A percentile compares a stretch with the other conserved stretches of the same genome.
Conservation (phyloP, 2,888 invertebrate genomes). For the Macrostomum cliftonense region DNA sequence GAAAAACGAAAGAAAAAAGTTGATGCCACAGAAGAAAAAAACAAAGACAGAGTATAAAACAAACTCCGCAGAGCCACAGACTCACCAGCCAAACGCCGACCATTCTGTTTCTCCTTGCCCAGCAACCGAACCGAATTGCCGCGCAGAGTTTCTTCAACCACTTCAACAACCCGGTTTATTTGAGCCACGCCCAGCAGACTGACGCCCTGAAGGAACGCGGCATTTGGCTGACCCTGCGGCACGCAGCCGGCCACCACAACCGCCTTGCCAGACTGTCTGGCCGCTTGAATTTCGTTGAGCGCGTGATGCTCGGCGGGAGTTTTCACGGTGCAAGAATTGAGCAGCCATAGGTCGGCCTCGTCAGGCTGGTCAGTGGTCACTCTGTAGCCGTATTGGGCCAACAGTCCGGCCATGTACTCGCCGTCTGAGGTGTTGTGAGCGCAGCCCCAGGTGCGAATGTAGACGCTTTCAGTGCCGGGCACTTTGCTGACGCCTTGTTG, state of each 20-base stretch:
- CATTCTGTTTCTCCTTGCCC: slow-evolving; percentile 34
- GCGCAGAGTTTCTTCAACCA: slow-evolving; percentile 89
- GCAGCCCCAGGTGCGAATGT: slow-evolving; percentile 88
- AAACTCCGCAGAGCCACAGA: too few relatives aligned
- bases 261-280: slow-evolving; percentile 53
- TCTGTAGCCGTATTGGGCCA: slow-evolving; percentile 67
- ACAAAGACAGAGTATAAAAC: too few relatives aligned
- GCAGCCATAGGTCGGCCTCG: slow-evolving; percentile 71
- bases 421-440: slow-evolving; percentile 91
- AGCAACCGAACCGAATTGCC: slow-evolving; percentile 56
- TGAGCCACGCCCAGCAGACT: slow-evolving; percentile 95
- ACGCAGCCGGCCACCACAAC: slow-evolving; percentile 94
- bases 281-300: slow-evolving; percentile 54
- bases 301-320: slow-evolving; percentile 89
- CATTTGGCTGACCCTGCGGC: slow-evolving; percentile 56
- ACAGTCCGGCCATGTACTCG: slow-evolving; percentile 91
- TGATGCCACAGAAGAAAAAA: too few relatives aligned
- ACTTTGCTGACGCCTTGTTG: not conserved
- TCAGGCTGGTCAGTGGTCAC: slow-evolving; percentile 46
- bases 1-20: too few relatives aligned
- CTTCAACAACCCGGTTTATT: slow-evolving; percentile 86
- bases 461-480: slow-evolving; percentile 54
- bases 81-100: not conserved
- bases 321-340: slow-evolving; percentile 95
- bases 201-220: slow-evolving; percentile 48